Conservation (phyloP, 2,888 invertebrate genomes). For the Cephonodes hylas region DNA sequence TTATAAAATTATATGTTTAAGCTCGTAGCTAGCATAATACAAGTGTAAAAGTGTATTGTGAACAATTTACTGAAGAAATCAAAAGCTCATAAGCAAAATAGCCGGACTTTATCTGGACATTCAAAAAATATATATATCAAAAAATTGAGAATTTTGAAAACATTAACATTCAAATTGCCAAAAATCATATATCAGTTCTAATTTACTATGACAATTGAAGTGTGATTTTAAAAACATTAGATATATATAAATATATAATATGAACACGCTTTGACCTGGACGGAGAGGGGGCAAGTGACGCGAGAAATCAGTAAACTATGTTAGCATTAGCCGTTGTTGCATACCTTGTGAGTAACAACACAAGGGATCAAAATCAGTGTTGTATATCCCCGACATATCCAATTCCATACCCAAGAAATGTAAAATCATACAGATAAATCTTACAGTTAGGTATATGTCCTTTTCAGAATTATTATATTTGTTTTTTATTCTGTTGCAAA, state of each 20-base stretch:
- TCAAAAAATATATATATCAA: background rate
- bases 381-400: background rate
- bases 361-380: background rate
- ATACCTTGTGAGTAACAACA: background rate
- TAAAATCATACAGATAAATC: background rate
- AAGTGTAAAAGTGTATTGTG: conserved; percentile 16
- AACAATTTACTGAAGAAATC: background rate
- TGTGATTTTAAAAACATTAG: conserved; percentile 12
- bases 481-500: background rate
- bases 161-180: background rate
- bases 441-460: too few relatives aligned
- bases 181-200: background rate
- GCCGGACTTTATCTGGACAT: conserved; percentile 12
- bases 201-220: background rate
- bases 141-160: background rate
- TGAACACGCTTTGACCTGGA: conserved; percentile 76
- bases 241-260: conserved; percentile 51
- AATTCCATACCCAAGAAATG: background rate
- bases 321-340: background rate
- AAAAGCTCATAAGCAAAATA: conserved; percentile 24
- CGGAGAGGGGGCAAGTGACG: conserved; percentile 70
- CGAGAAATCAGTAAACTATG: conserved; percentile 1
- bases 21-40: conserved; percentile 54
- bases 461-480: too few relatives aligned
- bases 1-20: conserved; percentile 49